Conservation (phyloP, 2,113 vertebrate genomes). For the Tinamus guttatus region DNA sequence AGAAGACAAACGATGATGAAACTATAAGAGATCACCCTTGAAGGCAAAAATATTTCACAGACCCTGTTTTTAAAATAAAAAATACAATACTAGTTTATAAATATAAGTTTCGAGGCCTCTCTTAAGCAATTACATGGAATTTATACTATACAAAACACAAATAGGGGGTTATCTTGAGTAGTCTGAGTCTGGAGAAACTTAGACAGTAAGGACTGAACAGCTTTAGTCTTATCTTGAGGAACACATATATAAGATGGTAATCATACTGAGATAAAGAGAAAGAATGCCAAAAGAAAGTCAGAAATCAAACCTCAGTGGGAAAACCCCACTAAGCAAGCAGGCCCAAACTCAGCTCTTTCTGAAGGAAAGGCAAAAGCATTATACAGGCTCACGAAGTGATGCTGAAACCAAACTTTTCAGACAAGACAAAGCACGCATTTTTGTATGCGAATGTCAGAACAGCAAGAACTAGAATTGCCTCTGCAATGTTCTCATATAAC, state of each 20-base stretch:
- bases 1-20: neutral
- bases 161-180: neutral
- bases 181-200: neutral
- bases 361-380: slow-evolving; percentile 4
- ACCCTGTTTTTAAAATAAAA: neutral
- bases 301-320: neutral
- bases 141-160: neutral
- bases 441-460: neutral
- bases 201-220: neutral
- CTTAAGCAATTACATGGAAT: neutral
- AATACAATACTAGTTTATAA: neutral
- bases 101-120: neutral
- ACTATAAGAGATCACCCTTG: neutral
- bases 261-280: neutral
- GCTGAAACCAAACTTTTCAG: slow-evolving; percentile 4
- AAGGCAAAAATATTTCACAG: neutral
- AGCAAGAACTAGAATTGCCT: neutral
- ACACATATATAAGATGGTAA: neutral
- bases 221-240: neutral
- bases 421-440: slow-evolving; percentile 22
- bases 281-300: neutral
- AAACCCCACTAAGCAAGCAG: slow-evolving; percentile 19
- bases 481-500: neutral
- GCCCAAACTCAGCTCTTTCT: neutral
- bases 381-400: neutral